A percentile compares a stretch with the other conserved stretches of the same genome.
Conservation (phyloP, 2,113 vertebrate genomes). For the Gila orcuttii region DNA sequence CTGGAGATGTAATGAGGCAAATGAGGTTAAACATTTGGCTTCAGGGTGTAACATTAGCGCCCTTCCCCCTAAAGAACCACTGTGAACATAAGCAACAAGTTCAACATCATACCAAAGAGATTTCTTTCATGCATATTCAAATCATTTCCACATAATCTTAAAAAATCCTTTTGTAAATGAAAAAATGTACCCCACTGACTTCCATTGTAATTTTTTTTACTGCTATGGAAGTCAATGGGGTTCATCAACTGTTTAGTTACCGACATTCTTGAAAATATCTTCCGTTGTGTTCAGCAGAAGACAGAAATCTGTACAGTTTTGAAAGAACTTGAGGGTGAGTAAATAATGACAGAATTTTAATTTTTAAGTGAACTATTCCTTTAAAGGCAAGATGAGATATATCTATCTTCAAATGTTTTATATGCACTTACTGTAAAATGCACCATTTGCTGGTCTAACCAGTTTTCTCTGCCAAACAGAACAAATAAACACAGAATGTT, state of each 20-base stretch:
- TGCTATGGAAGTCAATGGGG: too few relatives aligned
- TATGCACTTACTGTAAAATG: neutral
- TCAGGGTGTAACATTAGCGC: slow-evolving; percentile 15
- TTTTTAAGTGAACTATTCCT: too few relatives aligned
- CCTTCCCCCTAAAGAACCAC: slow-evolving; percentile 6
- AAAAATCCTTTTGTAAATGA: neutral
- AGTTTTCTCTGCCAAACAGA: neutral
- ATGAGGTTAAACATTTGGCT: slow-evolving; percentile 45
- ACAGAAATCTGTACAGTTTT: too few relatives aligned
- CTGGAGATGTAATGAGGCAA: slow-evolving; percentile 47
- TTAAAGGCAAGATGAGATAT: neutral
- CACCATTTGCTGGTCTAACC: neutral
- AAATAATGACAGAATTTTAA: too few relatives aligned
- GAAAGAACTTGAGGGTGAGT: too few relatives aligned
- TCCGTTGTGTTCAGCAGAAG: too few relatives aligned
- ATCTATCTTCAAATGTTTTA: neutral
- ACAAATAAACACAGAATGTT: neutral
- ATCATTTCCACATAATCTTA: neutral
- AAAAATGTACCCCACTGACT: too few relatives aligned
- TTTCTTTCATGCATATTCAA: neutral
- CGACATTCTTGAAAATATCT: too few relatives aligned
- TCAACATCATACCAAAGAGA: neutral
- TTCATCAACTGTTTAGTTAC: too few relatives aligned
- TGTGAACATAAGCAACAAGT: slow-evolving; percentile 40
- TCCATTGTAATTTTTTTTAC: too few relatives aligned